A percentile compares a stretch with the other conserved stretches of the same genome.
Evolutionary conservation across 2,797 vertebrate species (phyloP).

Genomic region (Miichthys miiuy): DNA sequence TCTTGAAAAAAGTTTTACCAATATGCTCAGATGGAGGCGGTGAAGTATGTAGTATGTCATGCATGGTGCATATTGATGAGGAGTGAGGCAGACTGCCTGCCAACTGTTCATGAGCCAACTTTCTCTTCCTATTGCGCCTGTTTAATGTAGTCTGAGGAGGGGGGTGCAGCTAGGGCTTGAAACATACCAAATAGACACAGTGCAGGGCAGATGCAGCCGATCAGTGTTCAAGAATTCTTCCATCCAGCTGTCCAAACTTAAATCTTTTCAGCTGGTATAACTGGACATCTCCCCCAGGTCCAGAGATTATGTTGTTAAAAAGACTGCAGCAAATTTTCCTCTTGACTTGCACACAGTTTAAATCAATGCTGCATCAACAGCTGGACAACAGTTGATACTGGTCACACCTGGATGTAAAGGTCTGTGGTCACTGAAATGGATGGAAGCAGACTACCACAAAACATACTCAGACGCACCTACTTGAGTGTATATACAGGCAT

Average conservation of each 20-base stretch:
- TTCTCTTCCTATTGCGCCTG: neutral
- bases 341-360: neutral
- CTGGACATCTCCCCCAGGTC: no score
- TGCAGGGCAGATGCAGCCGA: neutral
- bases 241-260: neutral
- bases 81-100: neutral
- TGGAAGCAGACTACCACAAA: neutral
- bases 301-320: neutral
- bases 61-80: conserved; percentile 21
- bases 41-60: neutral
- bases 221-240: neutral
- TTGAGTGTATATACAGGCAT: no score
- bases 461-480: no score
- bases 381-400: neutral
- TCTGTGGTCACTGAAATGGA: neutral
- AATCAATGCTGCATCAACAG: neutral
- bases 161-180: neutral
- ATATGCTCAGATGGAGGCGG: neutral
- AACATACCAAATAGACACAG: neutral
- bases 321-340: neutral
- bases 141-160: neutral
- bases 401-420: neutral
- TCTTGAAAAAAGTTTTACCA: neutral
- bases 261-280: neutral
- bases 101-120: neutral